Conservation (phyloP, 2,888 invertebrate species). For the Apocheima hispidaria region DNA sequence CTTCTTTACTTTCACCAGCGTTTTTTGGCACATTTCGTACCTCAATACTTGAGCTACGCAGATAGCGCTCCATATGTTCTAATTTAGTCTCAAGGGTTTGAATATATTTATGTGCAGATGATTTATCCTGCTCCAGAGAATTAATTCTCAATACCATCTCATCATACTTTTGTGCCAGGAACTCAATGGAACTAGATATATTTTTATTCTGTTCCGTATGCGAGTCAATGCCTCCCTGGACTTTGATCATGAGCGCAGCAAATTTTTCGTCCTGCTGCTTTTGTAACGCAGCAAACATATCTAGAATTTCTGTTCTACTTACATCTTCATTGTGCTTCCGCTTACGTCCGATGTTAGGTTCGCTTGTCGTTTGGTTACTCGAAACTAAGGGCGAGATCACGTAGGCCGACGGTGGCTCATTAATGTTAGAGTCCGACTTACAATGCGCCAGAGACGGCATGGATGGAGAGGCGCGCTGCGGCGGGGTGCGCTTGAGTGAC, state of each 20-base stretch:
- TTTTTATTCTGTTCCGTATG: conserved; percentile 10
- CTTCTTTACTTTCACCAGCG: conserved; percentile 1
- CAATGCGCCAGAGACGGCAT: no score
- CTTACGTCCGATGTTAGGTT: neutral
- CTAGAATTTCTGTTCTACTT: neutral
- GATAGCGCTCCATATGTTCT: neutral
- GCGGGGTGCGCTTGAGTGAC: no score
- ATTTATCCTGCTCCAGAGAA: conserved; percentile 5
- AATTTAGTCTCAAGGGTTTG: neutral
- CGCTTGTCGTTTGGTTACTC: neutral
- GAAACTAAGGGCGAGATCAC: no score
- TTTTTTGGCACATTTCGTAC: conserved; percentile 13
- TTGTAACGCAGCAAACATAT: neutral
- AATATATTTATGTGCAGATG: neutral
- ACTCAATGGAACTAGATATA: conserved; percentile 5
- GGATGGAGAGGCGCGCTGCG: no score
- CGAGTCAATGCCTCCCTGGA: conserved; percentile 2
- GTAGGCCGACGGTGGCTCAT: no score
- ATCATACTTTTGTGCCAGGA: conserved; percentile 6
- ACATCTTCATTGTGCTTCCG: neutral
- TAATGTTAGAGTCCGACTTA: no score
- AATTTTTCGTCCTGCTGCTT: conserved; percentile 2
- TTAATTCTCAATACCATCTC: neutral
- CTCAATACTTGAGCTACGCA: neutral
- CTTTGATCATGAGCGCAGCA: neutral